Base-by-base conservation (phyloP, 2,888 invertebrate genomes). In the Xanthostigma xanthostigma region DNA sequence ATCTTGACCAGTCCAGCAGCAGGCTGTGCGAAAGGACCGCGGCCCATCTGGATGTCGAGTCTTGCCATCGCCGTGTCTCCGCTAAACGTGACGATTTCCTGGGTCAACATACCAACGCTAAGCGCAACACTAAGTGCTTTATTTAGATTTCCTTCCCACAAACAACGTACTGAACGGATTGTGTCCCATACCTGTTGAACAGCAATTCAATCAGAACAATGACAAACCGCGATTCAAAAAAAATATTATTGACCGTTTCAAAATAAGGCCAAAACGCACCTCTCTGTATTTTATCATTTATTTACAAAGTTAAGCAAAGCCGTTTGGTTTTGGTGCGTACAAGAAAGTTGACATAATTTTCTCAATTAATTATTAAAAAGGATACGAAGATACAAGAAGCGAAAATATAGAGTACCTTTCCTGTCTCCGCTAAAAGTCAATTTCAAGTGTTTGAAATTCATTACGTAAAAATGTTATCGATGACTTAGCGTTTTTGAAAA, bases 61-160 rank as follows among this genome's bases (percentile, higher is more conserved):
- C 79, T 76, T 8, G 86, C 86, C 66, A 81, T 80, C 0, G 85
- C 86, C 1, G 86, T 85, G 54, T 88, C 87, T n/a, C 87, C 87
- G 55, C 83, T 84, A 65, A 88, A 88, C 45, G 86, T 85, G 49
- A 87, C 82, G 9, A 84, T 81, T 56, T 87, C 82, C 60, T 84
- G 83, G 55, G 80, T 84, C 54, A 87, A 64, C 81, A 84, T 84
- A 34, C 84, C 86, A 1, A 88, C 84, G 56, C 80, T 82, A 14
- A 88, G 67, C 12, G 81, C 82, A 1, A 84, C 83, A 1, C 81
- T 77, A 44, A 87, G 64, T 11, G 82, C 80, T 58, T 85, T 83
- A 47, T 82, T 84, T 45, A 87, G 67, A 57, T 81, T 84, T 12
- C 86, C 86, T 70, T 85, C 84, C 86, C 86, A 88, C 10, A 85